A percentile compares a stretch with the other conserved stretches of the same genome.
Evolutionary conservation across 2,113 vertebrate genomes (phyloP).

Genomic region (Gambusia affinis): DNA sequence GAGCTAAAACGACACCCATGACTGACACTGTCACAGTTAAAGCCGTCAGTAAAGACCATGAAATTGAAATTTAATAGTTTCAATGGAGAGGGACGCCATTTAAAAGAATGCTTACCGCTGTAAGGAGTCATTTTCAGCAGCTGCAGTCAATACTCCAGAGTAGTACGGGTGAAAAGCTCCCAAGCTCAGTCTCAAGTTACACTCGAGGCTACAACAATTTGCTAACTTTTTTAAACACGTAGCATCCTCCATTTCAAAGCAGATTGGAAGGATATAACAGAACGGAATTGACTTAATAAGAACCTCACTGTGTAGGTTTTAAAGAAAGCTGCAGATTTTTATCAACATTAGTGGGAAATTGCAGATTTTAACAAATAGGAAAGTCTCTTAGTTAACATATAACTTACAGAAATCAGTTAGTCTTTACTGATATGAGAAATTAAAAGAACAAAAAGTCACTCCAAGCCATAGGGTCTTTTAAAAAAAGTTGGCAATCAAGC

Average conservation of each 20-base stretch:
- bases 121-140: slow-evolving; percentile 33
- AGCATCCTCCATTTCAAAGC: slow-evolving; percentile 33
- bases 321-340: not conserved
- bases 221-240: slow-evolving; percentile 33
- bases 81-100: slow-evolving; percentile 12
- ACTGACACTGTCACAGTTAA: slow-evolving; percentile 8
- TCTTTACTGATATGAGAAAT: too few relatives aligned
- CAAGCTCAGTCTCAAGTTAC: slow-evolving; percentile 39
- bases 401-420: too few relatives aligned
- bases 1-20: slow-evolving; percentile 4
- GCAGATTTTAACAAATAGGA: too few relatives aligned
- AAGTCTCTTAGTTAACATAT: too few relatives aligned
- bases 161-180: slow-evolving; percentile 33
- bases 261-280: slow-evolving; percentile 44
- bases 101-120: not conserved
- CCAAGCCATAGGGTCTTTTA: too few relatives aligned
- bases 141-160: slow-evolving; percentile 47
- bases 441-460: too few relatives aligned
- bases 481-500: too few relatives aligned
- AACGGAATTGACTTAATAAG: slow-evolving; percentile 23
- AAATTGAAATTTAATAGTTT: slow-evolving; percentile 24
- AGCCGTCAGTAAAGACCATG: slow-evolving; percentile 8
- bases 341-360: not conserved
- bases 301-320: slow-evolving; percentile 6
- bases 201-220: slow-evolving; percentile 11